A percentile compares a stretch with the other conserved stretches of the same genome.
These are phyloP conservation scores for Diplodus puntazzo DNA, from an alignment of 2,797 vertebrate genomes.

Conservation along the genomic window DNA sequence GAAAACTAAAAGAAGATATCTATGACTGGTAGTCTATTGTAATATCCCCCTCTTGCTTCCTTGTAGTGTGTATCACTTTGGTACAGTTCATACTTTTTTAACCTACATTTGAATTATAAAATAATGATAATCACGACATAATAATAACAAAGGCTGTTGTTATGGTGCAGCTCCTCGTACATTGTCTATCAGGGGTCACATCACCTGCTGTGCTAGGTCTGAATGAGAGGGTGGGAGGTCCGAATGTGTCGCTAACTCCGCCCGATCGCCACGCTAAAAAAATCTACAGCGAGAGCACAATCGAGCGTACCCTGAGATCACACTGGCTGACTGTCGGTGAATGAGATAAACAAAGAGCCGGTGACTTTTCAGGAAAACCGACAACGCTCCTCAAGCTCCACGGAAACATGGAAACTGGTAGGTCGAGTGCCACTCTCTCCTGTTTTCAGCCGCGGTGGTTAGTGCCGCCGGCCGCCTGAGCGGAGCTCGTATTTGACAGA, in stretches of 20 bases:
- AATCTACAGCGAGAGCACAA: constrained; percentile 17
- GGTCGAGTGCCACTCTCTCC: constrained; percentile 26
- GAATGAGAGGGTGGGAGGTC: background rate
- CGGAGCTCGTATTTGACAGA: constrained; percentile 29
- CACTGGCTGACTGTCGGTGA: constrained; percentile 71
- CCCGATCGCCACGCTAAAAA: constrained; percentile 67
- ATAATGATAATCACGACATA: background rate
- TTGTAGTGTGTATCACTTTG: no score
- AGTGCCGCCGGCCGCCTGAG: background rate
- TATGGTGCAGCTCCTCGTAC: background rate
- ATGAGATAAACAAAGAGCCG: constrained; percentile 85
- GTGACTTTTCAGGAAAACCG: constrained; percentile 66
- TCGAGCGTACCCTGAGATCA: constrained; percentile 59
- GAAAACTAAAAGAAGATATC: background rate
- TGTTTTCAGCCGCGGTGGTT: background rate
- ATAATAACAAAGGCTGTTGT: background rate
- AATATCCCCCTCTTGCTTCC: background rate
- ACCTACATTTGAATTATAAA: no score
- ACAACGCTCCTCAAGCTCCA: constrained; percentile 39
- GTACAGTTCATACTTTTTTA: no score
- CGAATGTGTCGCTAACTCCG: constrained; percentile 46
- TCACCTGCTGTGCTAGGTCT: background rate
- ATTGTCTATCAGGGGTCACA: background rate
- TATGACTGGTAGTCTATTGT: background rate
- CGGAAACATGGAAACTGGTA: constrained; percentile 84